Evolutionary conservation across 2,888 invertebrate genomes (phyloP), one percentile per base, ranked within the genome.

Genomic region (Uloborus plumipes): DNA sequence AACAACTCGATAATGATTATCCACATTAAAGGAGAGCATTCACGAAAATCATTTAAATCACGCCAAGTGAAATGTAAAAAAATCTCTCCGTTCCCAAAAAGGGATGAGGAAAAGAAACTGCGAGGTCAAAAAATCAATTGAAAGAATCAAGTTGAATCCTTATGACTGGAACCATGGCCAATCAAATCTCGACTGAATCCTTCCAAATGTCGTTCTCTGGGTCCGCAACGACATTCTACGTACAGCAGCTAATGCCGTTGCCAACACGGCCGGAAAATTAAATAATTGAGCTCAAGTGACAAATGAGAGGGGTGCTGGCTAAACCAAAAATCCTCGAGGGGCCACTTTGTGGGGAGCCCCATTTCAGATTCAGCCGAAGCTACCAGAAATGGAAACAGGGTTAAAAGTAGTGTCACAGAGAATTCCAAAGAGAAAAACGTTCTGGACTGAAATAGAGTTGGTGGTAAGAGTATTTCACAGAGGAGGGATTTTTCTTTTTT

Each of bases 221-320:
- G 67, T 79, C 72, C 67, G 47, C 51, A 31, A n/a, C 59, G 14
- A 20, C 18, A 59, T 59, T 20, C 39, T 39, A 39, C 14, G 55
- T n/a, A n/a, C n/a, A n/a, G 55, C 16, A 55, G 55, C 55, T 55
- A 14, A 20, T 7, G 31, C 26, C 26, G n/a, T n/a, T n/a, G n/a
- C 22, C 39, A 22, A 67, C 72, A 72, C 61, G 67, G 72, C 72
- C 22, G n/a, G 74, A 69, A 55, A 64, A 80, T 74, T 64, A 74
- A 74, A 74, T 80, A 80, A 74, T 80, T 74, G 74, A 55, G 58
- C 55, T 74, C 74, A 80, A 80, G 80, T 74, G 80, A 69, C 69
- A 74, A 80, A 80, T 49, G 69, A 47, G 11, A 6, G 47, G 15
- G 20, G 61, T 55, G 66, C 14, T 20, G 65, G 16, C 31, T 51